phyloP scores from a whole-genome alignment of 2,797 vertebrate species.

The Atherinosoma microstoma region DNA sequence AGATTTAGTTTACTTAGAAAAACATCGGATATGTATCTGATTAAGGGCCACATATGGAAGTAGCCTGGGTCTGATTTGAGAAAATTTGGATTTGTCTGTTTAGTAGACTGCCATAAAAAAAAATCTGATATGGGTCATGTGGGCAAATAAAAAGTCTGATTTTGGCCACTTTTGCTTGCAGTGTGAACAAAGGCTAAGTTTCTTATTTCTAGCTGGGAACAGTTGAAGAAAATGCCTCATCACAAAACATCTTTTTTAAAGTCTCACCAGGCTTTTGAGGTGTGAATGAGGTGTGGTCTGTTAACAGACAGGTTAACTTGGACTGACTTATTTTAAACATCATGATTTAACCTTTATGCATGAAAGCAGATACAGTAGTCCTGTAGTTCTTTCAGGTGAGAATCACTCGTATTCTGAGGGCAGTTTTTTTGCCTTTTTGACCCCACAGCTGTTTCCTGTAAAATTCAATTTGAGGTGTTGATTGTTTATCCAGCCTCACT shows the following conservation, averaged over 20 bases:
- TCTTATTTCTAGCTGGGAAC: not conserved
- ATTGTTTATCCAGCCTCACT: constrained; percentile 63
- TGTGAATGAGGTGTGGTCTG: no score
- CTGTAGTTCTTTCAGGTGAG: not conserved
- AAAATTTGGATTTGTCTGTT: not conserved
- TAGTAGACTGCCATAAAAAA: not conserved
- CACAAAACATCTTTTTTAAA: not conserved
- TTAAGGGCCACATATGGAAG: not conserved
- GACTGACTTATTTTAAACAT: not conserved
- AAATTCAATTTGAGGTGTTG: constrained; percentile 60
- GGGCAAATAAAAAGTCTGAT: not conserved
- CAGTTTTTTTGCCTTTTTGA: constrained; percentile 53
- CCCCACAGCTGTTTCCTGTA: constrained; percentile 68
- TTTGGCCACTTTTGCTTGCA: not conserved
- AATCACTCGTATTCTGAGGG: constrained; percentile 28
- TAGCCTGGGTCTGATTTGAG: not conserved
- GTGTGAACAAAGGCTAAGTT: no score
- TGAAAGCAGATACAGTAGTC: not conserved
- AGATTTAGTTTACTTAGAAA: not conserved
- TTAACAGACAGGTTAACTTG: not conserved
- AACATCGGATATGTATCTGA: not conserved
- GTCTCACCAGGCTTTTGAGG: not conserved
- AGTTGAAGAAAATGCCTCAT: no score
- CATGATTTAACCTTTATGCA: not conserved
- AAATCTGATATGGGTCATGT: not conserved